These are phyloP conservation scores for Paracanthobrama guichenoti DNA, from an alignment of 2,113 vertebrate genomes.

Conservation along the genomic window DNA sequence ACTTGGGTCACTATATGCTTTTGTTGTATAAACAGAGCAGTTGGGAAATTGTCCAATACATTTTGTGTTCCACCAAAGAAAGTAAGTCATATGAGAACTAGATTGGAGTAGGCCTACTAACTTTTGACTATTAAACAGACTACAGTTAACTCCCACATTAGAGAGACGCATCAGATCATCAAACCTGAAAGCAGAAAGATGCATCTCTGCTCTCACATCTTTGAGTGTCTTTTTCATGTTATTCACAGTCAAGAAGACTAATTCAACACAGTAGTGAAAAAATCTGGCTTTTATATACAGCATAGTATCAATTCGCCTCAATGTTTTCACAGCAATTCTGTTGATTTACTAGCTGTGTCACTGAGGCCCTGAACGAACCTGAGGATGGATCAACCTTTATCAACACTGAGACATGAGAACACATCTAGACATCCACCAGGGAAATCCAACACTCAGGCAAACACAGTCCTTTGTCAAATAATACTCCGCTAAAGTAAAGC, in stretches of 20 bases:
- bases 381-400: background rate
- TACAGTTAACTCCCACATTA: background rate
- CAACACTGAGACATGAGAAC: slow-evolving; percentile 13
- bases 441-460: slow-evolving; percentile 15
- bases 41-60: background rate
- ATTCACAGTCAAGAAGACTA: background rate
- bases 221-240: background rate
- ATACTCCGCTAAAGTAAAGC: slow-evolving; percentile 4
- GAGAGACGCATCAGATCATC: background rate
- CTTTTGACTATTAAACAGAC: background rate
- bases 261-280: background rate
- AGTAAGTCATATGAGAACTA: background rate
- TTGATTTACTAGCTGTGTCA: slow-evolving; percentile 1
- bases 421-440: slow-evolving; percentile 21
- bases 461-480: background rate
- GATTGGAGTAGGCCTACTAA: background rate
- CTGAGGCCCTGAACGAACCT: background rate
- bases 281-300: background rate
- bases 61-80: background rate
- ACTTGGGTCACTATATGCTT: background rate
- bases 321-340: background rate
- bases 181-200: background rate
- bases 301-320: background rate
- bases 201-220: slow-evolving; percentile 4
- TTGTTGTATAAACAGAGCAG: background rate